A percentile compares a stretch with the other conserved stretches of the same genome.
These are phyloP conservation scores for Sturmia bella DNA, from an alignment of 2,888 invertebrate species.

Conservation along the genomic window DNA sequence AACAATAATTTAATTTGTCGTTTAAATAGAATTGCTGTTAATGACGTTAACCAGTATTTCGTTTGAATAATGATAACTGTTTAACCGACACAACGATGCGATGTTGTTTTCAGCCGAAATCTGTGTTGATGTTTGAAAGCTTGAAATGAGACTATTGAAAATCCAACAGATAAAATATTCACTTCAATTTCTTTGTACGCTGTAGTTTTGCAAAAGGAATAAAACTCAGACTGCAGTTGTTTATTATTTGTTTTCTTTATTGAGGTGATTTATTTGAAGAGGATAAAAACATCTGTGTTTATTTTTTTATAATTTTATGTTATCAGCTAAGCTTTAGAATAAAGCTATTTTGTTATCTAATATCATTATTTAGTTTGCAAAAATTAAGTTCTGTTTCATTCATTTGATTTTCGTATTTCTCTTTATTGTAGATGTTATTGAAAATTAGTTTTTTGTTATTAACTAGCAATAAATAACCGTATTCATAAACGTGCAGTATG, in stretches of 20 bases:
- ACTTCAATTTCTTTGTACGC: conserved; percentile 50
- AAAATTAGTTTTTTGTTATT: no score
- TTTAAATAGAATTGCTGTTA: conserved; percentile 5
- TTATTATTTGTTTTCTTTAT: neutral
- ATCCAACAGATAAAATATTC: conserved; percentile 14
- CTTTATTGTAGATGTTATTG: no score
- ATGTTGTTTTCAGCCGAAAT: conserved; percentile 6
- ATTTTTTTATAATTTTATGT: neutral
- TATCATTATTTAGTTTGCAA: no score
- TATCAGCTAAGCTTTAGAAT: no score
- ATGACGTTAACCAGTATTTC: neutral
- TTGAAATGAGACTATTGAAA: conserved; percentile 59
- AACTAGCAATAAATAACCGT: no score
- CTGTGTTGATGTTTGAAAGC: conserved; percentile 42
- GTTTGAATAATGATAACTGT: neutral
- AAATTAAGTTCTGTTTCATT: no score
- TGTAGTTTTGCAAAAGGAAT: neutral
- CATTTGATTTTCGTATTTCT: no score
- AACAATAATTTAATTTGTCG: conserved; percentile 20
- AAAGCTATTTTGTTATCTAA: no score
- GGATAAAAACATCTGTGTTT: neutral
- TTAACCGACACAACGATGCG: neutral
- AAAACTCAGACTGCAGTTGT: conserved; percentile 12
- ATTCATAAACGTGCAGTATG: no score
- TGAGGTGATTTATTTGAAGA: neutral